Conservation (phyloP, 2,888 invertebrate genomes). For the Trachelus stipa region DNA sequence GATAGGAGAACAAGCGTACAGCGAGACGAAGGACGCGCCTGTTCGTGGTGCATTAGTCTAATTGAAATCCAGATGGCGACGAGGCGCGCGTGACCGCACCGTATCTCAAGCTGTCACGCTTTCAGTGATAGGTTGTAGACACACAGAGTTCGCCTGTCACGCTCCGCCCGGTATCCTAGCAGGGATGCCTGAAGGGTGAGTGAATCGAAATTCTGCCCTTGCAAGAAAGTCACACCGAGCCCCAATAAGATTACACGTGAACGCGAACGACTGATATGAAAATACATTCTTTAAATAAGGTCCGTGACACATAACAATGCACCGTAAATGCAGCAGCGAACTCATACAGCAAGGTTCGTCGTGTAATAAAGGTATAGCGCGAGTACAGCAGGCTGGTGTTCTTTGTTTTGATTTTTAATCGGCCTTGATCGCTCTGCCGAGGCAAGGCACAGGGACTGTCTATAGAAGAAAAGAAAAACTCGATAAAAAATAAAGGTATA, state of each 20-base stretch:
- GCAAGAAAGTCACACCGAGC: background rate
- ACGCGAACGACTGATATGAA: background rate
- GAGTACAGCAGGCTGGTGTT: background rate
- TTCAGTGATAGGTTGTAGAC: slow-evolving; percentile 15
- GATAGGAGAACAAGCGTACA: background rate
- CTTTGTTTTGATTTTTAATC: slow-evolving; percentile 43
- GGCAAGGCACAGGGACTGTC: slow-evolving; percentile 31
- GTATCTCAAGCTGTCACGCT: slow-evolving; percentile 41
- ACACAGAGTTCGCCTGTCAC: background rate
- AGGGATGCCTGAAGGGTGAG: background rate
- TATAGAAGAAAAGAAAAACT: slow-evolving; percentile 22
- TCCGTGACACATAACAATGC: background rate
- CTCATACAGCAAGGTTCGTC: background rate
- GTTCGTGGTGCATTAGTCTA: slow-evolving; percentile 48
- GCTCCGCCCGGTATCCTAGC: background rate
- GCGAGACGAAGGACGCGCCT: slow-evolving; percentile 26
- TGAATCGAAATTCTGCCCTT: background rate
- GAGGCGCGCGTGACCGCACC: slow-evolving; percentile 38
- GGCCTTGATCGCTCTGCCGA: slow-evolving; percentile 41
- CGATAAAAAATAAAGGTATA: background rate
- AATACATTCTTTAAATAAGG: background rate
- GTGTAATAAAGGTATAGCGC: background rate
- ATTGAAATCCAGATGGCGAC: slow-evolving; percentile 48
- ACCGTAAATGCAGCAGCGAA: background rate
- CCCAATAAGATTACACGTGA: background rate